Conservation (phyloP, 2,113 vertebrate genomes). For the Limanda limanda region DNA sequence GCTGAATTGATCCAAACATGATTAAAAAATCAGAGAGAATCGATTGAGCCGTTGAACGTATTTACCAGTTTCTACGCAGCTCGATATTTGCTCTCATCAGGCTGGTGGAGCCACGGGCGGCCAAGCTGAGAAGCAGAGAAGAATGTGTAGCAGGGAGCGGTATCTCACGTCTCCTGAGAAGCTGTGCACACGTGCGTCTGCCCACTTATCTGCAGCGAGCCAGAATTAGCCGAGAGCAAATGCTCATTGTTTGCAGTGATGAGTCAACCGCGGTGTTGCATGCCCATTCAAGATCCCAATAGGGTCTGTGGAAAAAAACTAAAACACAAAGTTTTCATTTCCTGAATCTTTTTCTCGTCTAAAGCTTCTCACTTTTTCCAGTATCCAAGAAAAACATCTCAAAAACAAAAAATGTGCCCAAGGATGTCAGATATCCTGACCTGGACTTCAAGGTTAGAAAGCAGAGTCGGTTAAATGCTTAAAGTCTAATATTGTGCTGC, state of each 20-base stretch:
- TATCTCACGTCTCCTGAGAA: neutral
- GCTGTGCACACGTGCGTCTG: neutral
- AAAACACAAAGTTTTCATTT: conserved; percentile 3
- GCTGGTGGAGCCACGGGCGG: too few species aligned
- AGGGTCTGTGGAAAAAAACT: neutral
- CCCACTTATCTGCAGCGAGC: conserved; percentile 14
- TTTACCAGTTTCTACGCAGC: neutral
- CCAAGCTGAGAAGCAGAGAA: neutral
- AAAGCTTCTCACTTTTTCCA: conserved; percentile 5
- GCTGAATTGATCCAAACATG: neutral
- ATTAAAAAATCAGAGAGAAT: conserved; percentile 10
- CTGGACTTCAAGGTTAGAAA: too few species aligned
- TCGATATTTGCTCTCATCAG: neutral
- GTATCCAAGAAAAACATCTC: neutral
- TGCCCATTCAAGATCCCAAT: conserved; percentile 30
- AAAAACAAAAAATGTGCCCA: neutral
- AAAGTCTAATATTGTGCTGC: neutral
- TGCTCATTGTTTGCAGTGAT: conserved; percentile 14
- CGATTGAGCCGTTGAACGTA: neutral
- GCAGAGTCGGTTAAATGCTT: too few species aligned
- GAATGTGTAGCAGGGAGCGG: neutral
- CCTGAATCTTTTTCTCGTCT: neutral
- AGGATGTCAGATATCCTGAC: too few species aligned
- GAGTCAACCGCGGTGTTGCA: conserved; percentile 21
- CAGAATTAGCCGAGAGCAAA: conserved; percentile 17